phyloP scores from a whole-genome alignment of 2,888 invertebrate species.

The Elysia crispata region DNA sequence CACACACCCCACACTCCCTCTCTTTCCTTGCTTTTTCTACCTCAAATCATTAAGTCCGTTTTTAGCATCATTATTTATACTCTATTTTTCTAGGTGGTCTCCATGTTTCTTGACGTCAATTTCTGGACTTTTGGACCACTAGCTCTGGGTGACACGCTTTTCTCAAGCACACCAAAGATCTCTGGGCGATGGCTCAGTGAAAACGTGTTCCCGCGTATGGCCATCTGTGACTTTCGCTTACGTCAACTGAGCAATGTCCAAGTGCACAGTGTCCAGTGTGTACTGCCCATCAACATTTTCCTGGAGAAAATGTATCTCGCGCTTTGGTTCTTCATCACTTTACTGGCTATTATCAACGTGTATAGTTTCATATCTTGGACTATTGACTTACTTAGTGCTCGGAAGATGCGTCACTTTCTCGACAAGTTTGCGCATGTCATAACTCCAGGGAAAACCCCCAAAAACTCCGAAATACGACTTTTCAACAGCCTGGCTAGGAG shows the following conservation, averaged over 20 bases:
- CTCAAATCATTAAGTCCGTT: too few relatives aligned
- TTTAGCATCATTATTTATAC: too few relatives aligned
- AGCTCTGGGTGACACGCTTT: not conserved
- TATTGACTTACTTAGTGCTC: constrained; percentile 38
- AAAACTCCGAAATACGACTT: constrained; percentile 60
- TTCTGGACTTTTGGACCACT: constrained; percentile 46
- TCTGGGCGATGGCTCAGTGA: constrained; percentile 50
- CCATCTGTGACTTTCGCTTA: constrained; percentile 70
- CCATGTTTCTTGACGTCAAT: constrained; percentile 46
- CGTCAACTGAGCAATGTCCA: constrained; percentile 69
- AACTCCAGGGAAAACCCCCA: constrained; percentile 38
- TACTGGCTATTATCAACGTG: constrained; percentile 56
- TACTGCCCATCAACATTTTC: constrained; percentile 70
- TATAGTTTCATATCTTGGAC: constrained; percentile 51
- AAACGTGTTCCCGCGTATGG: constrained; percentile 59
- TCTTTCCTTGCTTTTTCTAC: too few relatives aligned
- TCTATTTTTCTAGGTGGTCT: constrained; percentile 9
- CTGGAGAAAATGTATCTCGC: constrained; percentile 72
- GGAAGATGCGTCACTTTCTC: constrained; percentile 57
- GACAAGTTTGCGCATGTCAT: constrained; percentile 58
- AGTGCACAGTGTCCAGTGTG: constrained; percentile 67
- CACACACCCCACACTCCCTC: too few relatives aligned
- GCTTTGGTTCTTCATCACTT: constrained; percentile 70
- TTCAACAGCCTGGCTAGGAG: constrained; percentile 60
- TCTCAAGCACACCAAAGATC: not conserved